These are phyloP conservation scores for Pelobates cultripes DNA, from an alignment of 2,797 vertebrate species.

Conservation along the genomic window DNA sequence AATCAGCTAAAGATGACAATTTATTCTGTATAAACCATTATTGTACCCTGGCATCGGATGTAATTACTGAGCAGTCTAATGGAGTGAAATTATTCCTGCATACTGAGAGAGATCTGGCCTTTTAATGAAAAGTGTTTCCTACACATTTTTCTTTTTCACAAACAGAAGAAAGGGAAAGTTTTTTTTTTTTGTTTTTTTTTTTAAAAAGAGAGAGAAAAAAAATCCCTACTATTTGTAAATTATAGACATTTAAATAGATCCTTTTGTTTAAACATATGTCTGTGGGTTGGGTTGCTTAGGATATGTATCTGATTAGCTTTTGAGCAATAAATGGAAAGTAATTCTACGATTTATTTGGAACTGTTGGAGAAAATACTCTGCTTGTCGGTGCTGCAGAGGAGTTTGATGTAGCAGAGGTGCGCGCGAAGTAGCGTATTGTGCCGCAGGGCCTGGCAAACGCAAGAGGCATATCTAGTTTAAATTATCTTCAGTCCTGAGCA, in stretches of 20 bases:
- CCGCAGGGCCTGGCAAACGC: background rate
- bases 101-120: background rate
- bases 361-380: background rate
- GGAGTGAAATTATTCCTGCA: background rate
- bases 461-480: background rate
- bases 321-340: background rate
- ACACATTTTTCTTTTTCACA: background rate
- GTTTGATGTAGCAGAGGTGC: background rate
- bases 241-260: slow-evolving; percentile 11
- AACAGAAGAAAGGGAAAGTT: background rate
- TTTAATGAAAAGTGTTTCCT: background rate
- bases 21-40: background rate
- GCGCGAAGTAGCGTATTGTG: background rate
- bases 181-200: too few species aligned
- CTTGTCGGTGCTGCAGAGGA: too few species aligned
- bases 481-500: background rate
- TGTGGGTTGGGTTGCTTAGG: slow-evolving; percentile 23
- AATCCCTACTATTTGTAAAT: background rate
- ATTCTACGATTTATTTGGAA: background rate
- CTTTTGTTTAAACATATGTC: slow-evolving; percentile 27
- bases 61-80: background rate
- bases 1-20: background rate
- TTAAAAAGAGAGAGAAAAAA: background rate
- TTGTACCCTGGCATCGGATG: background rate
- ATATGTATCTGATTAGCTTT: slow-evolving; percentile 12